Evolutionary conservation across 2,888 invertebrate species (phyloP), one percentile per base, ranked within the genome.

Genomic region (Drosophila antonietae): DNA sequence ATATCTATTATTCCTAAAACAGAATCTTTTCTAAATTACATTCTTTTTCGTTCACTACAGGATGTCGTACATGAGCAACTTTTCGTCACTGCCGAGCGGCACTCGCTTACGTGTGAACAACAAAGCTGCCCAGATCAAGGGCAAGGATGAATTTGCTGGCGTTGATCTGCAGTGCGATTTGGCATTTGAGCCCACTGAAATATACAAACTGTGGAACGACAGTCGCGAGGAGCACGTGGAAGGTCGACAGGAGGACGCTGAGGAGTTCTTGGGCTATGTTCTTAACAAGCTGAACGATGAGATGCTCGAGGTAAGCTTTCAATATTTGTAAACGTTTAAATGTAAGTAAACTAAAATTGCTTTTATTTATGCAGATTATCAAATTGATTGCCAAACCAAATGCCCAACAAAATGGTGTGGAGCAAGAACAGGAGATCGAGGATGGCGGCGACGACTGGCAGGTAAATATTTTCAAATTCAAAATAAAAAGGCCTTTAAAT

Each of bases 251-350:
- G 98, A 99, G 91, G 99, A 99, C 93, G 99, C 99, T 0, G 99
- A 99, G 93, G 99, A 99, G 92, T 98, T 99, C 93, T 94, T 99
- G 2, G 97, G 98, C 9, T 97, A 97, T 91, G 94, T 99, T 73
- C 94, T 99, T 31, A 99, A 98, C 93, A 97, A 97, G 33, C 95
- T 99, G 64, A 98, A 98, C 91, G 99, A 99, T 93, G 99, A 99
- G 94, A 98, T 99, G 98, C 94, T 97, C 3, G 97, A 98, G 94
- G 96, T 97, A 88, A 91, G 73, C 3, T 5, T 1, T 8, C 10
- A 51, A 35, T n/a, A 10, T 18, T 3, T 3, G 15, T 46, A 10
- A 3, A n/a, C 2, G 2, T 14, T 3, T 8, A 3, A 20, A 20
- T 49, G 35, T 0, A 18, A 0, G 9, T 15, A 8, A 20, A 18